phyloP scores from a whole-genome alignment of 1,140 invertebrate species.

The Dendrolimus punctatus region DNA sequence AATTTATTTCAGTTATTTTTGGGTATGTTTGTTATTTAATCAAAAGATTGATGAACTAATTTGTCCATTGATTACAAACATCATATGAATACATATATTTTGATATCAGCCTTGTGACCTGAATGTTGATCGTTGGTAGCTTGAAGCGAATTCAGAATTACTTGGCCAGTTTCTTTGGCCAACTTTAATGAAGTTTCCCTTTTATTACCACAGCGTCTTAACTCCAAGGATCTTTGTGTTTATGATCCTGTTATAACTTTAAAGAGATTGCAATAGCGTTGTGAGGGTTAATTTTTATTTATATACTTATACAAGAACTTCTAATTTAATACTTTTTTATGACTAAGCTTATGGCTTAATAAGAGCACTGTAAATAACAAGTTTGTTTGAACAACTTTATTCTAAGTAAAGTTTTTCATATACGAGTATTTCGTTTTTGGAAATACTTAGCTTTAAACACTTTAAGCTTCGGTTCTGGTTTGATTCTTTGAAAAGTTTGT shows the following conservation, averaged over 20 bases:
- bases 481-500: too few relatives aligned
- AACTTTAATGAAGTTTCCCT: constrained; percentile 58
- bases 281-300: constrained; percentile 29
- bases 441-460: too few relatives aligned
- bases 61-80: too few relatives aligned
- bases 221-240: constrained; percentile 55
- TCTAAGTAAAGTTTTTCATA: too few relatives aligned
- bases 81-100: constrained; percentile 6
- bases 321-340: constrained; percentile 1
- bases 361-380: too few relatives aligned
- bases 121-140: constrained; percentile 12
- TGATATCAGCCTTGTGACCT: constrained; percentile 14
- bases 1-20: too few relatives aligned
- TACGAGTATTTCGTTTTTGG: too few relatives aligned
- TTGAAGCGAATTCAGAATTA: constrained; percentile 24
- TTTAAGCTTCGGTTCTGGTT: too few relatives aligned
- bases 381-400: too few relatives aligned
- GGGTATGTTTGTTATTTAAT: too few relatives aligned
- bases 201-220: constrained; percentile 48
- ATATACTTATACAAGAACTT: constrained; percentile 12
- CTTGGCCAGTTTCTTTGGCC: constrained; percentile 38
- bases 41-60: too few relatives aligned
- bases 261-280: constrained; percentile 37
- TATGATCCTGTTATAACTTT: constrained; percentile 59
- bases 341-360: too few relatives aligned